These are phyloP conservation scores for Pterobdella sp. DNA, from an alignment of 2,888 invertebrate species.

Conservation along the genomic window DNA sequence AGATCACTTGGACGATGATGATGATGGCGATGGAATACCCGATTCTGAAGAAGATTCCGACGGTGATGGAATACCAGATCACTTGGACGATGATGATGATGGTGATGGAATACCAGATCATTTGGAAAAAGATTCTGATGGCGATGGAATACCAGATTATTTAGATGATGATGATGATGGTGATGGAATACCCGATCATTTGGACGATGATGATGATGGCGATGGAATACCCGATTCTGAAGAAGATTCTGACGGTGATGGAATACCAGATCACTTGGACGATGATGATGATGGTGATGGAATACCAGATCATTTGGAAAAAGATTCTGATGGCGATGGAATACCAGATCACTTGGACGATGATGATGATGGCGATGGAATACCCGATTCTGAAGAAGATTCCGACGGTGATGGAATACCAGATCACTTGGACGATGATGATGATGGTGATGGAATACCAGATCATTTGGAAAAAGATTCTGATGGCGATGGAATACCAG, in stretches of 20 bases:
- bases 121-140: slow-evolving; percentile 41
- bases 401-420: slow-evolving; percentile 25
- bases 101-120: slow-evolving; percentile 40
- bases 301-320: slow-evolving; percentile 37
- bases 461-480: slow-evolving; percentile 37
- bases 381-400: slow-evolving; percentile 25
- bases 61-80: slow-evolving; percentile 40
- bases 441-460: slow-evolving; percentile 41
- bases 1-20: slow-evolving; percentile 40
- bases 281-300: slow-evolving; percentile 38
- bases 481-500: slow-evolving; percentile 39
- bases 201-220: slow-evolving; percentile 40
- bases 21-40: slow-evolving; percentile 44
- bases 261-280: slow-evolving; percentile 42
- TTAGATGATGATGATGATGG: slow-evolving; percentile 41
- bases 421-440: slow-evolving; percentile 31
- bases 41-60: slow-evolving; percentile 41
- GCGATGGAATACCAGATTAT: slow-evolving; percentile 45
- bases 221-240: slow-evolving; percentile 37
- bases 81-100: slow-evolving; percentile 38
- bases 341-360: slow-evolving; percentile 42
- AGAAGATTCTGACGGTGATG: slow-evolving; percentile 44
- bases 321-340: slow-evolving; percentile 40
- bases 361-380: slow-evolving; percentile 41
- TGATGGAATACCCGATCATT: slow-evolving; percentile 44